Base-by-base conservation (phyloP, 2,888 invertebrate species). In the Drosophila melanosoma region DNA sequence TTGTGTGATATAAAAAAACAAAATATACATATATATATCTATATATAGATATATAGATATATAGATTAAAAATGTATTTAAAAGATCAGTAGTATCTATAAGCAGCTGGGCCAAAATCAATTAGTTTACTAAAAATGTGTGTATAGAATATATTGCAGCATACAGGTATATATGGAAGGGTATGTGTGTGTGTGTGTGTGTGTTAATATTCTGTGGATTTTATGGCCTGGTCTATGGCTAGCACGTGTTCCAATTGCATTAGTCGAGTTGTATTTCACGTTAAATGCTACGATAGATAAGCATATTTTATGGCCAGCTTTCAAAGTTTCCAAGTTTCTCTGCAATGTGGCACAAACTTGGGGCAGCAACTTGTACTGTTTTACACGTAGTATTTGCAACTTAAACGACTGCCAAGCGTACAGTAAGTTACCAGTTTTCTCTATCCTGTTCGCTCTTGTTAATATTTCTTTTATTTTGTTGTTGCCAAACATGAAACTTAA, bases 181-280 rank as follows among this genome's bases (percentile, higher is more conserved):
- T 42, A 11, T 42, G 12, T n/a, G 11, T 17, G 40, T 40, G n/a
- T 20, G 20, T 40, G 40, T 40, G 35, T 49, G 49, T 49, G 29
- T 49, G 17, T 32, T 12, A 35, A 1, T n/a, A 56, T n/a, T 29
- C n/a, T n/a, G 59, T 48, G 52, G 40, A 57, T 53, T 54, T 59
- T 65, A 66, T 67, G 45, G 63, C 66, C 58, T 35, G 45, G 58
- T 49, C 72, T 62, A 56, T 26, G 26, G 59, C 45, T 15, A 62
- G 69, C 69, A 79, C 79, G 79, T 83, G 76, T 75, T 81, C 74
- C 87, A 84, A 87, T 89, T 83, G 84, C 86, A 87, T 89, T 89
- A 87, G 81, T 58, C 76, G 82, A 87, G 83, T 81, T 79, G 85
- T 82, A 83, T 79, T 87, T 89, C 84, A 87, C 75, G 81, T 87